Evolutionary conservation across 2,888 invertebrate genomes (phyloP).

Genomic region (Andrena bicolor): DNA sequence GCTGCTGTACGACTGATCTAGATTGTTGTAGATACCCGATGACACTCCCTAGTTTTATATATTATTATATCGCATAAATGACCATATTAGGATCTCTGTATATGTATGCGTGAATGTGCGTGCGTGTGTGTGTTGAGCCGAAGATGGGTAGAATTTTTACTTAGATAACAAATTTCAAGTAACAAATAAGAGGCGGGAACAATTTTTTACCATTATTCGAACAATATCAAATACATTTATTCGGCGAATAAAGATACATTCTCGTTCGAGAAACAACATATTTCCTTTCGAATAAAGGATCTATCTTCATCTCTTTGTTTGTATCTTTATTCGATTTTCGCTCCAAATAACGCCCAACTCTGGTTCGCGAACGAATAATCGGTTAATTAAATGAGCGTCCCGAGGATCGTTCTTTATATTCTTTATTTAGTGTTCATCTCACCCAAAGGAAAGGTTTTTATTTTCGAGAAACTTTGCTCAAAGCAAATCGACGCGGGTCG

Average conservation of each 20-base stretch:
- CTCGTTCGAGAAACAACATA: background rate
- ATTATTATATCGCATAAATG: slow-evolving; percentile 20
- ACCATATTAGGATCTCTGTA: slow-evolving; percentile 50
- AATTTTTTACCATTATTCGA: background rate
- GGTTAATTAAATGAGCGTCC: slow-evolving; percentile 9
- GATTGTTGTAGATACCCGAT: slow-evolving; percentile 34
- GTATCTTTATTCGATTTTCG: background rate
- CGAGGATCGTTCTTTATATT: slow-evolving; percentile 19
- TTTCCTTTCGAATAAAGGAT: background rate
- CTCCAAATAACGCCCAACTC: background rate
- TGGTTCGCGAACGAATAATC: slow-evolving; percentile 12
- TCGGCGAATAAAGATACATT: background rate
- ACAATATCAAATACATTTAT: background rate
- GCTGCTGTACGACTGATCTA: slow-evolving; percentile 53
- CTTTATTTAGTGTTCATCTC: slow-evolving; percentile 23
- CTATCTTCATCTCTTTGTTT: background rate
- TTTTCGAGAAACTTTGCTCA: slow-evolving; percentile 52
- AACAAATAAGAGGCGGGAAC: background rate
- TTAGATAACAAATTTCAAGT: background rate
- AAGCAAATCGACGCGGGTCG: slow-evolving; percentile 28
- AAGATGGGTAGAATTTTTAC: slow-evolving; percentile 1
- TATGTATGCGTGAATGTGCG: background rate
- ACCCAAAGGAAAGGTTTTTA: slow-evolving; percentile 30
- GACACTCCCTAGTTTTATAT: slow-evolving; percentile 18
- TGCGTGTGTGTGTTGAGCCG: background rate